Conservation (phyloP, 2,113 vertebrate genomes). For the Lontra canadensis region DNA sequence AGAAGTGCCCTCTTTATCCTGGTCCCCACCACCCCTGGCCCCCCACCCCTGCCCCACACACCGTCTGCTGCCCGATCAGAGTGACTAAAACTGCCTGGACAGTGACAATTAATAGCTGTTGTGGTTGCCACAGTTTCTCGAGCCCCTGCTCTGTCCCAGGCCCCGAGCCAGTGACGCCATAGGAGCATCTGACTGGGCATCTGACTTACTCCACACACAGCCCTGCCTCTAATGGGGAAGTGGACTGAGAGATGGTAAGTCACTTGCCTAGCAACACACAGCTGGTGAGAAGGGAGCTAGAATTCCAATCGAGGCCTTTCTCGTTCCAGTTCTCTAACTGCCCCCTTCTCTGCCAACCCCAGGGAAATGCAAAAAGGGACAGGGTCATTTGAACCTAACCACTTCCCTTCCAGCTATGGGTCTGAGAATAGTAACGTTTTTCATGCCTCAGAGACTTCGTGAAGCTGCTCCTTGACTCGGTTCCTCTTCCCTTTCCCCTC, state of each 20-base stretch:
- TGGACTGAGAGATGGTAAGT: not conserved
- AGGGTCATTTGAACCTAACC: not conserved
- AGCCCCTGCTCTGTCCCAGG: slow-evolving; percentile 33
- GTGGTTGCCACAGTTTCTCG: not conserved
- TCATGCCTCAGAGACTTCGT: not conserved
- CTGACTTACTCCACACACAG: slow-evolving; percentile 10
- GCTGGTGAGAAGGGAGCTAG: not conserved
- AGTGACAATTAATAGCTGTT: not conserved
- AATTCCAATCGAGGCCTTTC: slow-evolving; percentile 5
- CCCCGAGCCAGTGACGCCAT: not conserved
- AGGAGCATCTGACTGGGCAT: not conserved
- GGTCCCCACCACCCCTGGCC: not conserved
- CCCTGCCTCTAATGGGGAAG: not conserved
- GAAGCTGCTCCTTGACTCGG: not conserved
- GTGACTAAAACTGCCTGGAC: not conserved
- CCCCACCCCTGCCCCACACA: not conserved
- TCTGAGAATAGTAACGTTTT: slow-evolving; percentile 9
- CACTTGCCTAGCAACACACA: slow-evolving; percentile 6
- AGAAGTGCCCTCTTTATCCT: not conserved
- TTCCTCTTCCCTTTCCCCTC: not conserved
- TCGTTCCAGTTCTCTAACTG: not conserved
- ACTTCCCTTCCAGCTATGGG: not conserved
- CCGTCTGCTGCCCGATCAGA: not conserved
- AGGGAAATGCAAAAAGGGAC: not conserved
- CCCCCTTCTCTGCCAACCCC: not conserved